Evolutionary conservation across 2,797 vertebrate species (phyloP).

Genomic region (Acipenser ruthenus): DNA sequence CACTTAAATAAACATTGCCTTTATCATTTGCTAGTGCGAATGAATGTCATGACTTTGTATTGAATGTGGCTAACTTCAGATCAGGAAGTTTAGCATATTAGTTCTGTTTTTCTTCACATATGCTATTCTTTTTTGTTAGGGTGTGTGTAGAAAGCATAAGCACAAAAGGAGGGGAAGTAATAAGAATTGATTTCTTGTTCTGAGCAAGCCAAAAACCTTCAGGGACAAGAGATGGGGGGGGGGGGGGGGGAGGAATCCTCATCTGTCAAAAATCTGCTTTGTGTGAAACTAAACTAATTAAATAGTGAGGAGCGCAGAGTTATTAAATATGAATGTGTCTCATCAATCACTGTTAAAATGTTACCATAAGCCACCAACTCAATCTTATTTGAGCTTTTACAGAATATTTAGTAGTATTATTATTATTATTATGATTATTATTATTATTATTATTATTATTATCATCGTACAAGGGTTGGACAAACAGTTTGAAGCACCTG

Average conservation of each 20-base stretch:
- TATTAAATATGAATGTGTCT: not conserved
- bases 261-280: not conserved
- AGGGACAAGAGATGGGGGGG: not conserved
- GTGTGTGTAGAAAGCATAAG: not conserved
- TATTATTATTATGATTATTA: no score
- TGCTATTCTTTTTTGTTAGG: not conserved
- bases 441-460: no score
- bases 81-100: no score
- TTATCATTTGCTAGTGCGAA: no score
- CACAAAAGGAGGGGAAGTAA: not conserved
- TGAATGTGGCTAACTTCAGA: no score
- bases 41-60: no score
- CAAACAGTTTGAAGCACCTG: no score
- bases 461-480: no score
- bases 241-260: not conserved
- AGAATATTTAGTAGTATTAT: not conserved
- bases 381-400: constrained; percentile 1
- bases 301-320: not conserved
- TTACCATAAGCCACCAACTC: not conserved
- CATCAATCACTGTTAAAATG: not conserved
- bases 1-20: no score
- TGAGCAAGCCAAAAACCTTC: not conserved
- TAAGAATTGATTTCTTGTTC: not conserved
- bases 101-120: no score
- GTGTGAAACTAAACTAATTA: not conserved